phyloP scores from a whole-genome alignment of 2,113 vertebrate species.

The Spermophilus dauricus region DNA sequence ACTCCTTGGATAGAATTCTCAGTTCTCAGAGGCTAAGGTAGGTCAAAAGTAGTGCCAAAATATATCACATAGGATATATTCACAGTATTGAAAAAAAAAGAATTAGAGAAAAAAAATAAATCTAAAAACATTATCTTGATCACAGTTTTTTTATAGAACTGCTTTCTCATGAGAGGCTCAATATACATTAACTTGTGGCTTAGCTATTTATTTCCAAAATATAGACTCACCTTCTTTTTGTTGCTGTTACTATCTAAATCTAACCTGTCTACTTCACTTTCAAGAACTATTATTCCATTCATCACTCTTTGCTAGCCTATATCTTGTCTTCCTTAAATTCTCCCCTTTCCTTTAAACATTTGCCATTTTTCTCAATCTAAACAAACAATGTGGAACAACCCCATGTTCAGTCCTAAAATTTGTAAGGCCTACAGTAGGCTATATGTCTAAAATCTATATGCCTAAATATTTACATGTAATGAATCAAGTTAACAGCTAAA shows the following conservation, averaged over 20 bases:
- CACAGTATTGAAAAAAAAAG: not conserved
- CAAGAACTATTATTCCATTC: not conserved
- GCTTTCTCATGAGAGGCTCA: not conserved
- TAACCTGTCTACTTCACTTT: not conserved
- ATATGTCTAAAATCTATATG: not conserved
- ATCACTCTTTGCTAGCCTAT: not conserved
- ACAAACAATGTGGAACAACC: not conserved
- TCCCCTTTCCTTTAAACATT: not conserved
- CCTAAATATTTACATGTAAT: not conserved
- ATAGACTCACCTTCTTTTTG: not conserved
- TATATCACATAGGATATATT: constrained; percentile 8
- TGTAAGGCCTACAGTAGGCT: not conserved
- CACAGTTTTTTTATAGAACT: not conserved
- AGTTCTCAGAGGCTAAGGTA: constrained; percentile 5
- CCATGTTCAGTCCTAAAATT: not conserved
- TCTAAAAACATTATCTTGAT: not conserved
- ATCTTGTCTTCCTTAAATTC: not conserved
- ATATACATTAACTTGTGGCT: not conserved
- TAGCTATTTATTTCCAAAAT: not conserved
- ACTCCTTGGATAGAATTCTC: constrained; percentile 14
- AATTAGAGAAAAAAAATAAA: constrained; percentile 2
- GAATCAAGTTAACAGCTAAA: not conserved
- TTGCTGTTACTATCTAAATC: not conserved
- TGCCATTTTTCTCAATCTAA: not conserved
- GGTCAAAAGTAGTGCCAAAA: not conserved